A percentile compares a stretch with the other conserved stretches of the same genome.
phyloP scores from a whole-genome alignment of 2,113 vertebrate genomes.

The Myiopsitta monachus region DNA sequence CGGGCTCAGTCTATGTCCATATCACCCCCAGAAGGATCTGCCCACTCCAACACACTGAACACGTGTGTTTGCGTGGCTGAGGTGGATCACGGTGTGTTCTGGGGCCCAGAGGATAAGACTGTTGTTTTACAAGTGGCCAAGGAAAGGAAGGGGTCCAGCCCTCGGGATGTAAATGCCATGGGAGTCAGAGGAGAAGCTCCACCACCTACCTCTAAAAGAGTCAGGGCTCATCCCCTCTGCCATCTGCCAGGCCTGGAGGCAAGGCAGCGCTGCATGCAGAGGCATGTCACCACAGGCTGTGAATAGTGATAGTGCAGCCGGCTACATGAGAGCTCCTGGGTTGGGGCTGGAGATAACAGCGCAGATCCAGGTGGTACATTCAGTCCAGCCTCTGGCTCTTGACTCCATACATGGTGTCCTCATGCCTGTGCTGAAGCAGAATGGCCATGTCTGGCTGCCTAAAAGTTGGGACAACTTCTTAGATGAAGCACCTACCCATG shows the following conservation, averaged over 20 bases:
- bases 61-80: rapidly evolving
- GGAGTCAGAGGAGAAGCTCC: not conserved
- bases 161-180: not conserved
- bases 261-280: not conserved
- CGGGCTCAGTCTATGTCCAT: not conserved
- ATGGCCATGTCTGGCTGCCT: not conserved
- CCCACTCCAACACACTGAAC: not conserved
- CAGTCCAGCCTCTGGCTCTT: not conserved
- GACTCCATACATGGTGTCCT: not conserved
- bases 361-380: not conserved
- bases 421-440: not conserved
- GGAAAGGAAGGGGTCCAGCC: not conserved
- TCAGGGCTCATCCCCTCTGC: not conserved
- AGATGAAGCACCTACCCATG: not conserved
- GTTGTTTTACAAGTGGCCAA: not conserved
- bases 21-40: not conserved
- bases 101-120: not conserved
- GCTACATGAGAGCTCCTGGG: not conserved
- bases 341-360: not conserved
- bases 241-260: slow-evolving; percentile 20
- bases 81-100: not conserved
- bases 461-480: not conserved
- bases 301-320: not conserved
- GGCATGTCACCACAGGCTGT: not conserved
- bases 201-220: not conserved